phyloP scores from a whole-genome alignment of 2,797 vertebrate species.

The Bovichtus diacanthus region DNA sequence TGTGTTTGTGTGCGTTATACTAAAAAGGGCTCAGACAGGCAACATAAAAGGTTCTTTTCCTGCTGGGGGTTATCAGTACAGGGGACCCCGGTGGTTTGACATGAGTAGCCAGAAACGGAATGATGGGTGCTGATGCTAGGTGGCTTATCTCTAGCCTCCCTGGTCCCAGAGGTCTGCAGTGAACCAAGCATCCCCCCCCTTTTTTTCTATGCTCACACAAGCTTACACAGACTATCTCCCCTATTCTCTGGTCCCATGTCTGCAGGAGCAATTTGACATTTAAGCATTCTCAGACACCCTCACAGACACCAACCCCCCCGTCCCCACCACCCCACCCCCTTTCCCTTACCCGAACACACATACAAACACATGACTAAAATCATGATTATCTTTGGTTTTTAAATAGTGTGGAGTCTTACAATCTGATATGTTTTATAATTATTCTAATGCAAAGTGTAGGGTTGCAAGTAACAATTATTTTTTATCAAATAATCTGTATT shows the following conservation, averaged over 20 bases:
- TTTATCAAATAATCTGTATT: background rate
- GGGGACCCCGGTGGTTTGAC: constrained; percentile 64
- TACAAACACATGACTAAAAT: background rate
- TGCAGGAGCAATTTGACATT: constrained; percentile 61
- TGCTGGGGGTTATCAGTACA: constrained; percentile 71
- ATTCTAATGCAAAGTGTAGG: background rate
- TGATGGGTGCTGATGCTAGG: constrained; percentile 53
- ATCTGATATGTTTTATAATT: background rate
- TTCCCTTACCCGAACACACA: background rate
- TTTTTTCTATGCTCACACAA: constrained; percentile 2
- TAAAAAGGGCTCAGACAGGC: constrained; percentile 40
- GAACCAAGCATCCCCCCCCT: constrained; percentile 15
- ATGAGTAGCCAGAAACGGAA: constrained; percentile 64
- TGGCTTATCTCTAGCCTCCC: constrained; percentile 75
- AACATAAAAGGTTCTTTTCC: constrained; percentile 55
- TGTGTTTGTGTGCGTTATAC: background rate
- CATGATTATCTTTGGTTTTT: background rate
- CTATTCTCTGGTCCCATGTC: constrained; percentile 44
- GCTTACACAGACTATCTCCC: constrained; percentile 29
- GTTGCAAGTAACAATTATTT: background rate
- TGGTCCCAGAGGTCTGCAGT: constrained; percentile 73
- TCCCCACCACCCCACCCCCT: background rate
- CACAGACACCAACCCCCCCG: background rate
- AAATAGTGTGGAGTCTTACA: background rate
- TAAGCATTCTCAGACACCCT: constrained; percentile 16